Base-by-base conservation (phyloP, 2,888 invertebrate genomes). In the Xiphydria camelus region DNA sequence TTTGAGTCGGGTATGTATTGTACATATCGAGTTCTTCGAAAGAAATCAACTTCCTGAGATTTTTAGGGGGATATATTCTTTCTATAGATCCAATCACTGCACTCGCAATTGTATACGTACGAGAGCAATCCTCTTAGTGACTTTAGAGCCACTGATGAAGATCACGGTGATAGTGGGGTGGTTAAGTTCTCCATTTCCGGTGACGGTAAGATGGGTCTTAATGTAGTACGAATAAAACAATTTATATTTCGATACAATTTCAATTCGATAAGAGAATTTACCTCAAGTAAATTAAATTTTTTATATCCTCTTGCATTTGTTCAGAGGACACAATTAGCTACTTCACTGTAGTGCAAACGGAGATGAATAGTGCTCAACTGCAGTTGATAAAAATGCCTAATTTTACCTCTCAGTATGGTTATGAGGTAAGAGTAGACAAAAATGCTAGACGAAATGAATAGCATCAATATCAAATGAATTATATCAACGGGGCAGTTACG, bases 91-190 rank as follows among this genome's bases (percentile, higher is more conserved):
- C 64, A 66, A 60, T 39, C 54, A 19, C 9, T 44, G n/a, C 47
- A 58, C 23, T 39, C 48, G 3, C 59, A 43, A 41, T 53, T 75
- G 12, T 44, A 15, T 46, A 62, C 52, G 22, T 68, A 79, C 17
- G 73, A 78, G 26, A 74, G 73, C 0, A 69, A 68, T 4, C 64
- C 69, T 37, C 55, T 85, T 21, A 67, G 70, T 6, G 64, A 76
- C 4, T 74, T 85, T 22, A 45, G 67, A 12, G 84, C 83, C 0
- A 78, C 75, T 0, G 84, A 84, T 61, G 76, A 78, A 15, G 83
- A 84, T 57, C 79, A 80, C 0, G 77, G 81, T 0, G 68, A 78
- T 14, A 84, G 83, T 29, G 85, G 83, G 32, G 57, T 66, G 4
- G 80, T 83, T 10, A 75, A 72, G 6, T 83, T 83, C 59, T 61